Conservation (phyloP, 2,888 invertebrate genomes). For the Dicyrtomina minuta region DNA sequence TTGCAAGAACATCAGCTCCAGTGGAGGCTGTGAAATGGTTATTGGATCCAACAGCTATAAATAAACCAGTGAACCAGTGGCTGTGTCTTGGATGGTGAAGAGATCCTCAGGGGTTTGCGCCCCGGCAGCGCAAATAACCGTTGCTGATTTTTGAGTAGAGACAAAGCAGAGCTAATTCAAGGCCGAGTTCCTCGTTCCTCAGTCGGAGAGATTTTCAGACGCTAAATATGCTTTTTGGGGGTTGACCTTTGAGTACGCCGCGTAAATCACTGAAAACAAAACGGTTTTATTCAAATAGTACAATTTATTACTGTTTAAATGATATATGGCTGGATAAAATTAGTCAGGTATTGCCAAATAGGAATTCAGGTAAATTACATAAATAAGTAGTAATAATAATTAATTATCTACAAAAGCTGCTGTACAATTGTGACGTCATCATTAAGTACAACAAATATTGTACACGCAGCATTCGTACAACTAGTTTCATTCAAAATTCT, state of each 20-base stretch:
- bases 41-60: conserved; percentile 24
- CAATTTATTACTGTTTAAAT: too few relatives aligned
- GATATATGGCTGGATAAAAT: too few relatives aligned
- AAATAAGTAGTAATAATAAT: too few relatives aligned
- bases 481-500: too few relatives aligned
- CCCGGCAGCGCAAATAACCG: conserved; percentile 40
- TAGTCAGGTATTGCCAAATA: too few relatives aligned
- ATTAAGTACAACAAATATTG: too few relatives aligned
- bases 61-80: conserved; percentile 38
- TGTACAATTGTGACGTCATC: too few relatives aligned
- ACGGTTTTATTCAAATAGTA: background rate
- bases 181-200: conserved; percentile 48
- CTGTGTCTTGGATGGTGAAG: conserved; percentile 42
- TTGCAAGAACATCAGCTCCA: conserved; percentile 40
- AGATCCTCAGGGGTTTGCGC: conserved; percentile 43
- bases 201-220: conserved; percentile 39
- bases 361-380: too few relatives aligned
- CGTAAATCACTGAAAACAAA: conserved; percentile 46
- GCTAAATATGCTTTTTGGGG: conserved; percentile 44
- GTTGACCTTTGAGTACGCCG: conserved; percentile 43
- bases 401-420: too few relatives aligned
- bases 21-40: conserved; percentile 36
- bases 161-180: conserved; percentile 48
- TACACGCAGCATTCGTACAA: too few relatives aligned
- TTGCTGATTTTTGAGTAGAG: conserved; percentile 36